Conservation (phyloP, 2,888 invertebrate genomes). For the Cryptus armator region DNA sequence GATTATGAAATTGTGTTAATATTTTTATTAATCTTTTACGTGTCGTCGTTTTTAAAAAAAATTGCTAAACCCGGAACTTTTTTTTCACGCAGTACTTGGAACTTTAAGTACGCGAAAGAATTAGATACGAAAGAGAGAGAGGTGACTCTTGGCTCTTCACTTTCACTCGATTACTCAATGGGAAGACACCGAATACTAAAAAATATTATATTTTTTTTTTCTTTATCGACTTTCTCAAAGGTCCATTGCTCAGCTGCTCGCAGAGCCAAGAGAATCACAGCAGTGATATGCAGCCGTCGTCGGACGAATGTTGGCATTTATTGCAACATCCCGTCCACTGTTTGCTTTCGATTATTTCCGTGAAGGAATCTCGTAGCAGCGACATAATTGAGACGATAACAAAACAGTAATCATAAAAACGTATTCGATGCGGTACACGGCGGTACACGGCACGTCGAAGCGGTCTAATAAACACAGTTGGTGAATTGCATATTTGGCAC, state of each 20-base stretch:
- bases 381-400: slow-evolving; percentile 1
- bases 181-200: slow-evolving; percentile 52
- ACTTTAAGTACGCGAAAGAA: neutral
- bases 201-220: slow-evolving; percentile 21
- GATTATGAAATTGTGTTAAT: no score
- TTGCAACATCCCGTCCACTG: slow-evolving; percentile 33
- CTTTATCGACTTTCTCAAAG: slow-evolving; percentile 5
- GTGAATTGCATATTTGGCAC: slow-evolving; percentile 1
- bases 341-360: slow-evolving; percentile 53
- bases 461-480: neutral
- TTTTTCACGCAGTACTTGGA: neutral
- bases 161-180: slow-evolving; percentile 64
- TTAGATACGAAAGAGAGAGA: neutral
- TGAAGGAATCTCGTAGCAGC: slow-evolving; percentile 47
- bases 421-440: neutral
- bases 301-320: slow-evolving; percentile 27
- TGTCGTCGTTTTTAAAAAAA: neutral
- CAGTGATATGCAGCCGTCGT: slow-evolving; percentile 22
- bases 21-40: no score
- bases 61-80: neutral
- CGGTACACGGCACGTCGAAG: neutral
- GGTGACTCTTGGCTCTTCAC: slow-evolving; percentile 4
- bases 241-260: slow-evolving; percentile 4
- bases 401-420: slow-evolving; percentile 14
- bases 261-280: slow-evolving; percentile 14